Conservation (phyloP, 2,113 vertebrate genomes). For the Poecilia latipinna region DNA sequence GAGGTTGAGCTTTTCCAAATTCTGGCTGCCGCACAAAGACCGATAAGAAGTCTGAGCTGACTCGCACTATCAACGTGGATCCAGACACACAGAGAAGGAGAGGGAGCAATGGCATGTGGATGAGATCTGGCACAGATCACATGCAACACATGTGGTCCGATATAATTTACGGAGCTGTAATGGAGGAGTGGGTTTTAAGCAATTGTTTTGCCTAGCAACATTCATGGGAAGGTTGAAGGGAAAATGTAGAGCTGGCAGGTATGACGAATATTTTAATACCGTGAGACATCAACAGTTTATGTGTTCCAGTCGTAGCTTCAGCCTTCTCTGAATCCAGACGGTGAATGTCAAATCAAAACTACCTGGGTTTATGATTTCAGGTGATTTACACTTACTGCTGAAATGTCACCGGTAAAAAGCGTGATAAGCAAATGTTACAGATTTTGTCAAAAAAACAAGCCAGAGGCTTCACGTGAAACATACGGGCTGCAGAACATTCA, state of each 20-base stretch:
- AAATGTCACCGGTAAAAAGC: constrained; percentile 24
- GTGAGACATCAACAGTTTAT: constrained; percentile 74
- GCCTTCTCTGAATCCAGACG: constrained; percentile 55
- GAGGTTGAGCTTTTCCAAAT: neutral
- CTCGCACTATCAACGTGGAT: constrained; percentile 3
- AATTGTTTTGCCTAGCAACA: constrained; percentile 78
- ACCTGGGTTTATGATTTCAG: constrained; percentile 53
- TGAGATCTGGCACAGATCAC: constrained; percentile 55
- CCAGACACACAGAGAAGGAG: constrained; percentile 22
- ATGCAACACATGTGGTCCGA: constrained; percentile 70
- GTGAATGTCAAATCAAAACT: constrained; percentile 62
- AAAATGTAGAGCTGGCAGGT: constrained; percentile 74
- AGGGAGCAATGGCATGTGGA: constrained; percentile 68
- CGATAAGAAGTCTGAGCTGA: constrained; percentile 9
- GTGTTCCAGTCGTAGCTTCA: constrained; percentile 73
- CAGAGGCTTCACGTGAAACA: no score
- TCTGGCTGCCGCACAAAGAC: neutral
- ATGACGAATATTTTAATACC: constrained; percentile 72
- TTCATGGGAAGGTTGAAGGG: constrained; percentile 68
- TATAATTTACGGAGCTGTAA: constrained; percentile 79
- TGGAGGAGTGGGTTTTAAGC: constrained; percentile 65
- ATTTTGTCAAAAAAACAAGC: no score
- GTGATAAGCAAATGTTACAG: constrained; percentile 1
- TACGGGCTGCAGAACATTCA: no score
- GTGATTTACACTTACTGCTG: constrained; percentile 43